A percentile compares a stretch with the other conserved stretches of the same genome.
These are phyloP conservation scores for Helleia helle DNA, from an alignment of 2,888 invertebrate genomes.

Conservation along the genomic window DNA sequence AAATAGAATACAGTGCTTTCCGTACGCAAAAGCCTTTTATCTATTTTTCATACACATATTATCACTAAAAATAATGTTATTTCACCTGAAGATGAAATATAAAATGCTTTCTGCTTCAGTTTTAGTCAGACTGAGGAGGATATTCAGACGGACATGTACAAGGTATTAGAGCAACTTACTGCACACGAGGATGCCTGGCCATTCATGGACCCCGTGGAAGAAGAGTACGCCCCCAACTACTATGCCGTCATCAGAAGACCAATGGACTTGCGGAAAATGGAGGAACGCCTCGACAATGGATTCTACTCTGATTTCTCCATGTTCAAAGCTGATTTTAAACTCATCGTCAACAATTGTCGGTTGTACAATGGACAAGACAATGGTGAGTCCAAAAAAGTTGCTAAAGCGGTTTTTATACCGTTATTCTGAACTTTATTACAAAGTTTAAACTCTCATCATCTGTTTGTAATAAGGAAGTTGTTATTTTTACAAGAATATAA, in stretches of 20 bases:
- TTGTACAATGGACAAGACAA: slow-evolving; percentile 94
- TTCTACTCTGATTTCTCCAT: slow-evolving; percentile 85
- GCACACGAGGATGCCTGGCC: slow-evolving; percentile 96
- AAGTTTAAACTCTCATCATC: too few relatives aligned
- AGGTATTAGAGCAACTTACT: slow-evolving; percentile 90
- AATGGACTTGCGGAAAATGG: slow-evolving; percentile 92
- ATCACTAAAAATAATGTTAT: too few relatives aligned
- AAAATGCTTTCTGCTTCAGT: slow-evolving; percentile 44
- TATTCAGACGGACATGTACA: slow-evolving; percentile 91
- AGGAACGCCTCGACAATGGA: slow-evolving; percentile 87
- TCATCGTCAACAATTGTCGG: slow-evolving; percentile 94
- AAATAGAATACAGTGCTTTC: too few relatives aligned
- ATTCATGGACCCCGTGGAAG: slow-evolving; percentile 93
- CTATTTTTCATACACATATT: too few relatives aligned
- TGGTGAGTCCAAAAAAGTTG: too few relatives aligned
- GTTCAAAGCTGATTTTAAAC: slow-evolving; percentile 90
- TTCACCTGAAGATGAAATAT: too few relatives aligned
- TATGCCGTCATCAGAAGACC: slow-evolving; percentile 84
- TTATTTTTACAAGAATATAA: too few relatives aligned
- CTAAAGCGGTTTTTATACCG: too few relatives aligned
- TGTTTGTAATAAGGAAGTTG: too few relatives aligned
- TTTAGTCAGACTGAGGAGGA: slow-evolving; percentile 89
- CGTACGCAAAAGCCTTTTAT: too few relatives aligned
- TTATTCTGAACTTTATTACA: too few relatives aligned
- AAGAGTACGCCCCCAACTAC: slow-evolving; percentile 92